Conservation (phyloP, 1,140 invertebrate species). For the Brachionus paranguensis region DNA sequence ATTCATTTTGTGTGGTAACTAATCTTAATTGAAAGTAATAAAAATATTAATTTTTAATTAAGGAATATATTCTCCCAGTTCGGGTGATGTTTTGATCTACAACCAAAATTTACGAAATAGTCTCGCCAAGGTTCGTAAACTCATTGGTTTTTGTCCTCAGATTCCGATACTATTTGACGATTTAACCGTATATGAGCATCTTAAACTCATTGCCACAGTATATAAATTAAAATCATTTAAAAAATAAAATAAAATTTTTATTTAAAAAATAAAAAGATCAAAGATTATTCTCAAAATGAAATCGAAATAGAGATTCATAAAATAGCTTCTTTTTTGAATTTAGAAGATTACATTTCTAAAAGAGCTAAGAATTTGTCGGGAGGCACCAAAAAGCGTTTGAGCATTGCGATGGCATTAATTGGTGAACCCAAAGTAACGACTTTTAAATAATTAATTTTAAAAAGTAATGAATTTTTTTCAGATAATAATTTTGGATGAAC, state of each 20-base stretch:
- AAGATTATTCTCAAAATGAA: neutral
- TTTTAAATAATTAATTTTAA: neutral
- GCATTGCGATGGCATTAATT: constrained; percentile 20
- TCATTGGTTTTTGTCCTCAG: constrained; percentile 83
- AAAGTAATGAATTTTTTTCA: neutral
- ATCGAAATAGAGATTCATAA: neutral
- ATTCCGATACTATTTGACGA: constrained; percentile 86
- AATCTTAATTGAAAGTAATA: neutral
- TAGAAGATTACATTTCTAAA: neutral
- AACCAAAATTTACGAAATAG: constrained; percentile 62
- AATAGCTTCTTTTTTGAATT: neutral
- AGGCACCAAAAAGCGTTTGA: neutral
- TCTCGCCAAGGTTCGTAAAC: constrained; percentile 58
- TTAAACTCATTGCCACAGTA: constrained; percentile 71
- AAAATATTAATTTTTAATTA: constrained; percentile 38
- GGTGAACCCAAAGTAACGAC: neutral
- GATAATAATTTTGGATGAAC: constrained; percentile 44
- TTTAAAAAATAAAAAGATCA: neutral
- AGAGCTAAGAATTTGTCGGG: constrained; percentile 58
- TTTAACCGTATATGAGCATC: constrained; percentile 81
- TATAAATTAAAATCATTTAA: neutral
- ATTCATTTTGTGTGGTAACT: constrained; percentile 26
- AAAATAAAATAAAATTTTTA: neutral
- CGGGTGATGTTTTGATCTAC: constrained; percentile 65
- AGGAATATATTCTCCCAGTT: constrained; percentile 68